These are phyloP conservation scores for Glandiceps talaboti DNA, from an alignment of 53 echinoderm and acorn worm genomes.

Conservation along the genomic window DNA sequence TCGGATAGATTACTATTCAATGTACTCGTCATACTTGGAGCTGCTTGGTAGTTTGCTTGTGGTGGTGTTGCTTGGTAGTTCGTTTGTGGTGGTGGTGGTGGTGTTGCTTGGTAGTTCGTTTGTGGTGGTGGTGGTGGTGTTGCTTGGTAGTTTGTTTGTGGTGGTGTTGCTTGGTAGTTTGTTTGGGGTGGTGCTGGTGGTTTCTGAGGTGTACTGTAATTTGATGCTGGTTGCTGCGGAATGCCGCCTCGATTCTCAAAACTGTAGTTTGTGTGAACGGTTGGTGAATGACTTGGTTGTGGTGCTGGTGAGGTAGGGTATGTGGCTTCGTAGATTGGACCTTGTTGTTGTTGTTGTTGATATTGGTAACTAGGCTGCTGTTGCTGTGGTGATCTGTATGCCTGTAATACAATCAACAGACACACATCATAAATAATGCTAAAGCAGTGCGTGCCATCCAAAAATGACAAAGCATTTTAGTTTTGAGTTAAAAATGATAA, in stretches of 20 bases:
- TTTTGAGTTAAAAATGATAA: too few relatives aligned
- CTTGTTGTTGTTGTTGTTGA: too few relatives aligned
- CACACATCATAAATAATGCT: too few relatives aligned
- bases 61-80: conserved; percentile 11
- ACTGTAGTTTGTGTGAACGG: too few relatives aligned
- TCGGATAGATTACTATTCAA: conserved; percentile 46
- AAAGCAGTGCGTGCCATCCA: too few relatives aligned
- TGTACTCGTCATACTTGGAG: conserved; percentile 33
- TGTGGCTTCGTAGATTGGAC: too few relatives aligned
- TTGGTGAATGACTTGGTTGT: not conserved
- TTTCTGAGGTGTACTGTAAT: not conserved
- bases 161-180: not conserved
- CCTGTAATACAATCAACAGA: too few relatives aligned
- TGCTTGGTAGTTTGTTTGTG: conserved; percentile 1
- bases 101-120: conserved; percentile 6
- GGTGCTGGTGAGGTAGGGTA: not conserved
- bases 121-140: conserved; percentile 4
- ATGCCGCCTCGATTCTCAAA: too few relatives aligned
- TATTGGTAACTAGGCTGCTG: too few relatives aligned
- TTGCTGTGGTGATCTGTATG: too few relatives aligned
- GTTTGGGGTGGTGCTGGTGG: not conserved
- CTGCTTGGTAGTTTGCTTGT: conserved; percentile 20
- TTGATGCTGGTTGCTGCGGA: too few relatives aligned
- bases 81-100: conserved; percentile 23
- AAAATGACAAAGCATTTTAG: too few relatives aligned